A percentile compares a stretch with the other conserved stretches of the same genome.
phyloP scores from a whole-genome alignment of 2,113 vertebrate species.

The Climacteris rufus region DNA sequence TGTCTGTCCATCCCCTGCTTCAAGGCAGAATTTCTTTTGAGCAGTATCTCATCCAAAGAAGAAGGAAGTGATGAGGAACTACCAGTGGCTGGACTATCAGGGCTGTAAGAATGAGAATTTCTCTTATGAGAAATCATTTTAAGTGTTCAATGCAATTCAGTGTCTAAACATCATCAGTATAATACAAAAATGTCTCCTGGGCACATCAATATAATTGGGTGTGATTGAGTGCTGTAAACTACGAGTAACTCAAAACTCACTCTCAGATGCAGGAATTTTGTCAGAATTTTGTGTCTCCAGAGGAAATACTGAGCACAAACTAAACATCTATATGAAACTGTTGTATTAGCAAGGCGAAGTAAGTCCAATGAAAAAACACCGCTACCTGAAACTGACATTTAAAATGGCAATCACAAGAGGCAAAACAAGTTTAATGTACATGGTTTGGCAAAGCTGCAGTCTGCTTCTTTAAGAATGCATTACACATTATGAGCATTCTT shows the following conservation, averaged over 20 bases:
- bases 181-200: neutral
- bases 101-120: neutral
- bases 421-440: slow-evolving; percentile 14
- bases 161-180: neutral
- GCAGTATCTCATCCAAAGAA: neutral
- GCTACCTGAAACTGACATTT: neutral
- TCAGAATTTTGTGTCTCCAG: neutral
- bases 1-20: neutral
- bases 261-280: neutral
- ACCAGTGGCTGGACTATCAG: neutral
- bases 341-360: neutral
- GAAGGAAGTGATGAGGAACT: neutral
- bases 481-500: neutral
- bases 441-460: neutral
- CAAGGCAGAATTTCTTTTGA: neutral
- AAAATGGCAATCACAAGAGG: neutral
- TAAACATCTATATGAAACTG: neutral
- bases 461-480: slow-evolving; percentile 1
- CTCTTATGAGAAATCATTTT: neutral
- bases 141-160: neutral
- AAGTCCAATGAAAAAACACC: neutral
- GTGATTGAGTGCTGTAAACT: neutral
- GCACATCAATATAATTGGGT: neutral
- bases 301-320: neutral
- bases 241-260: neutral